Evolutionary conservation across 2,888 invertebrate genomes (phyloP), one percentile per base, ranked within the genome.

Genomic region (Parelbella ahira): DNA sequence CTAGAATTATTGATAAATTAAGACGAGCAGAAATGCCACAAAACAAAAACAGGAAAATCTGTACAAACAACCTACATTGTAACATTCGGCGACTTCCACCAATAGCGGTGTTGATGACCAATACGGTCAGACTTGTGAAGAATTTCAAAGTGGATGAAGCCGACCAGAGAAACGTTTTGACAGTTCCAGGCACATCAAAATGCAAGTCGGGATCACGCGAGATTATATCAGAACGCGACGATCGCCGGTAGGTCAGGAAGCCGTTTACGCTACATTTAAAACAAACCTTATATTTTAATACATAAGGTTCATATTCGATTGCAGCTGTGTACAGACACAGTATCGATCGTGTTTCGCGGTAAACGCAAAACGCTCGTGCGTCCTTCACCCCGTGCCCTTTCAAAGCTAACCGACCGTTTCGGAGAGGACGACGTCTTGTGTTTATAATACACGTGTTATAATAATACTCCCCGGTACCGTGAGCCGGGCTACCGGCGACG

Each of bases 341-440:
- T 82, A 84, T 84, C 83, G 84, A 84, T 81, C 82, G 71, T 33
- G 20, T 27, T 32, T 41, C 25, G 32, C 41, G 19, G 41, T 20
- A 21, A 27, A 46, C 43, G 58, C 60, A 58, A 61, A 41, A n/a
- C n/a, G n/a, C 69, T 60, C 60, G 65, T 61, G 62, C 74, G 83
- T 80, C 83, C 82, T 82, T 83, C 82, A 82, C 82, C 83, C 62
- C 70, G 68, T 82, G 81, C 71, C 83, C 83, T 83, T 83, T 68
- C 63, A 41, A 53, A 60, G 52, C 60, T 58, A 69, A 47, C 63
- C 72, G 61, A 43, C 63, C 49, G 52, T 60, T 60, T 68, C 53
- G 45, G 50, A 58, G 55, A 65, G 60, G 48, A 33, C 42, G 20
- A 7, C 24, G 19, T 9, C 19, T 13, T 18, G 12, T n/a, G n/a